Percentiles rank a stretch among this genome's conserved stretches.
phyloP scores from a whole-genome alignment of 2,113 vertebrate genomes.

The Cyanocitta stelleri region DNA sequence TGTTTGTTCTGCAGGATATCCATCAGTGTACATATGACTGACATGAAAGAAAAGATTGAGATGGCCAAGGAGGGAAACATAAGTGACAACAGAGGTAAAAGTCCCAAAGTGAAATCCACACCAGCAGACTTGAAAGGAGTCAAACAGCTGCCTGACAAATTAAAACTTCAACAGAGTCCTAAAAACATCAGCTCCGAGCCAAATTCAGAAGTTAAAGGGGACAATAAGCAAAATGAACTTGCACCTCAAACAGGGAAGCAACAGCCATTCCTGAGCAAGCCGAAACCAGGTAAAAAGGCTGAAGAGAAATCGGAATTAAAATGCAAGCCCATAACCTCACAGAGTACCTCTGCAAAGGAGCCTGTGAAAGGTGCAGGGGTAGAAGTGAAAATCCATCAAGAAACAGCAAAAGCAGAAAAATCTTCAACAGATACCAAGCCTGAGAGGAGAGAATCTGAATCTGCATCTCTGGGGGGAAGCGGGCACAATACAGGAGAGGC shows the following conservation, averaged over 20 bases:
- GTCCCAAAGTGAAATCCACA: background rate
- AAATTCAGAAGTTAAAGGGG: background rate
- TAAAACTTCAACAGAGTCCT: background rate
- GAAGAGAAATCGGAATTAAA: conserved; percentile 12
- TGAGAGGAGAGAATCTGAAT: background rate
- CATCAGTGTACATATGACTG: conserved; percentile 24
- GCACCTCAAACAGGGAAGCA: background rate
- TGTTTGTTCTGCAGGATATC: conserved; percentile 60
- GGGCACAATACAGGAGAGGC: background rate
- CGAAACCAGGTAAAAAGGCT: background rate
- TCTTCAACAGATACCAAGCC: background rate
- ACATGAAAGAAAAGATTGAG: conserved; percentile 8
- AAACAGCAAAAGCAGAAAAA: background rate
- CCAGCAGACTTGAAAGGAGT: background rate
- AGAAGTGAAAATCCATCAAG: background rate
- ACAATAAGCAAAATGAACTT: background rate
- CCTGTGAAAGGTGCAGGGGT: background rate
- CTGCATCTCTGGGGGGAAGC: background rate
- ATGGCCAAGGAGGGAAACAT: background rate
- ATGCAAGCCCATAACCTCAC: background rate
- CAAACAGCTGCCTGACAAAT: background rate
- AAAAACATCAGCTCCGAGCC: background rate
- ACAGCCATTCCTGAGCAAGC: background rate
- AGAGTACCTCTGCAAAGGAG: background rate
- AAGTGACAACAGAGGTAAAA: background rate